Evolutionary conservation across 1,140 invertebrate genomes (phyloP).

Genomic region (Batillaria attramentaria): DNA sequence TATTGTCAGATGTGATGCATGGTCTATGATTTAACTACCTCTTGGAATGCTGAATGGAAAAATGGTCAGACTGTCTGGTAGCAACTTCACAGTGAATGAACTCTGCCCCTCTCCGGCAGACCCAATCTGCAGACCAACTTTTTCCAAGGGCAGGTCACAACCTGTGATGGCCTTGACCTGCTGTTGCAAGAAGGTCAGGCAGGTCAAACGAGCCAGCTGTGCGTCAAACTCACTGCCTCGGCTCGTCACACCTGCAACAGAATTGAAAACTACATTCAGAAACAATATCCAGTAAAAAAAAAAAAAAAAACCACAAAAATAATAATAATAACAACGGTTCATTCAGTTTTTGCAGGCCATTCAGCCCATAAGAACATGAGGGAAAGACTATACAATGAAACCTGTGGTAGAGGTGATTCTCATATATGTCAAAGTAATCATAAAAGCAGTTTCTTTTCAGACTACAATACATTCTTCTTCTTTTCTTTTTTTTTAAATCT

Average conservation of each 20-base stretch:
- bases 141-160: slow-evolving; percentile 43
- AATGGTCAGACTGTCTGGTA: slow-evolving; percentile 65
- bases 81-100: slow-evolving; percentile 19
- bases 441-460: too few species aligned
- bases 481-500: too few species aligned
- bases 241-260: slow-evolving; percentile 55
- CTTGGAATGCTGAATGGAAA: slow-evolving; percentile 70
- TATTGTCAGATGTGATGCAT: too few species aligned
- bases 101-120: slow-evolving; percentile 10
- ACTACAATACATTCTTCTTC: too few species aligned
- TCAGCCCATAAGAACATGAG: too few species aligned
- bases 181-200: slow-evolving; percentile 58
- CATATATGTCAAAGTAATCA: too few species aligned
- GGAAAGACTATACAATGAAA: too few species aligned
- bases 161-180: slow-evolving; percentile 58
- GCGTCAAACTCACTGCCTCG: slow-evolving; percentile 44
- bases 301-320: neutral
- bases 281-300: slow-evolving; percentile 8
- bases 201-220: slow-evolving; percentile 38
- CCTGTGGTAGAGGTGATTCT: too few species aligned
- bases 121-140: slow-evolving; percentile 44
- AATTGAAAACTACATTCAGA: neutral
- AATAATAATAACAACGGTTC: too few species aligned
- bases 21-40: too few species aligned
- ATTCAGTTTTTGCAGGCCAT: too few species aligned